Evolutionary conservation across 2,888 invertebrate species (phyloP).

Genomic region (Dryobotodes eremita): DNA sequence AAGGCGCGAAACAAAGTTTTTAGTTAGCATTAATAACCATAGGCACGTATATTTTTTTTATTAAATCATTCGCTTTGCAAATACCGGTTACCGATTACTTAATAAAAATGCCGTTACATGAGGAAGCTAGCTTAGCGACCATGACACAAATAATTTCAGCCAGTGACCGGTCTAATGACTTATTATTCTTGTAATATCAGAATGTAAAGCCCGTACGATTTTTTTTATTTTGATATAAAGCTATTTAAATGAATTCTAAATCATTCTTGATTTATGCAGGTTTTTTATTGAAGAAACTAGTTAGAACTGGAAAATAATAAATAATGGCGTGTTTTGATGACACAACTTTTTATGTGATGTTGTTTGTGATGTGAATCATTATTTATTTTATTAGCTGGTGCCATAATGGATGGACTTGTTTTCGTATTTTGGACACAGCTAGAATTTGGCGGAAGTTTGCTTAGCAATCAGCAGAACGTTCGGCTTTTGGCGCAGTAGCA

Average conservation of each 20-base stretch:
- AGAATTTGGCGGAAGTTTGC: background rate
- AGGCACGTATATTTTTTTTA: background rate
- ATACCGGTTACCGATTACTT: constrained; percentile 30
- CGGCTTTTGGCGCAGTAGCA: background rate
- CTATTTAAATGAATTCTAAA: too few species aligned
- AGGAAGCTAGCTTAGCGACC: constrained; percentile 55
- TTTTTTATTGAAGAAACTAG: background rate
- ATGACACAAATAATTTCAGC: constrained; percentile 55
- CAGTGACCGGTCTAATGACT: constrained; percentile 13
- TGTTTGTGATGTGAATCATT: constrained; percentile 6
- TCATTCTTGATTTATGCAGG: background rate
- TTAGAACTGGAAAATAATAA: background rate
- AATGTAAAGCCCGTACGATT: constrained; percentile 14
- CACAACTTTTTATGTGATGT: constrained; percentile 32
- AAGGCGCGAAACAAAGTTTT: background rate
- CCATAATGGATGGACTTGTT: constrained; percentile 1
- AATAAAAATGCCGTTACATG: constrained; percentile 36
- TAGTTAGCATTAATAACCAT: background rate
- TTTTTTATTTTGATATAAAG: background rate
- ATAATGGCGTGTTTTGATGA: constrained; percentile 5
- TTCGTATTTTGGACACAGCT: background rate
- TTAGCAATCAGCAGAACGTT: background rate
- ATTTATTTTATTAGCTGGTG: constrained; percentile 3
- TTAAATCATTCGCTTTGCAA: background rate
- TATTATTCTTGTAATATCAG: constrained; percentile 28